phyloP scores from a whole-genome alignment of 2,113 vertebrate species.

The sheep (Ovis aries) region ARS-UI_Ramb_v3.0 NC_056063.1:60753001-60753500 shows the following conservation, averaged over 20 bases:
- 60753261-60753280: background rate
- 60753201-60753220: background rate
- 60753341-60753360: background rate
- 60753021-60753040: background rate
- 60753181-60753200: background rate
- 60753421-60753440: background rate
- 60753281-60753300: background rate
- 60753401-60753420: background rate
- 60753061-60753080: background rate
- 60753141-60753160: background rate
- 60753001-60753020: background rate
- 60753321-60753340: background rate
- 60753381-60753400: background rate
- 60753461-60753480: background rate
- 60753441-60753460: background rate
- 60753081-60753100: background rate
- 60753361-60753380: background rate
- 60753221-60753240: background rate
- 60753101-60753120: background rate
- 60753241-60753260: background rate
- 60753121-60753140: background rate
- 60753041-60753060: background rate
- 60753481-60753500: background rate
- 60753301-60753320: background rate
- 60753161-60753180: background rate